Percentiles rank a stretch among this genome's conserved stretches.
Conservation (phyloP, 2,797 vertebrate species). For the Malacoraja senta region DNA sequence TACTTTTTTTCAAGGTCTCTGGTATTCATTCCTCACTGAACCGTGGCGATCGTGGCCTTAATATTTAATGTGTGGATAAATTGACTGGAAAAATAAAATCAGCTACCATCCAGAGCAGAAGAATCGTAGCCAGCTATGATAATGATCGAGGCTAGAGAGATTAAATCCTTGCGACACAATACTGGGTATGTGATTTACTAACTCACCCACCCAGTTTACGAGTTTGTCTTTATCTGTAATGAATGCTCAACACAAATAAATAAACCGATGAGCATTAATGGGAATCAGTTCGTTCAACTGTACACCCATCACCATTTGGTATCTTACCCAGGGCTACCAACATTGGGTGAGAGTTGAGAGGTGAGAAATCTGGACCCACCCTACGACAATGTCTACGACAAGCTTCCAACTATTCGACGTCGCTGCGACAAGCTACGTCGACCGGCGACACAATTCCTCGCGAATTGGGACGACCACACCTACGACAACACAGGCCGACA, state of each 20-base stretch:
- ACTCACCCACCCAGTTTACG: not conserved
- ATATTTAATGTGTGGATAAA: not conserved
- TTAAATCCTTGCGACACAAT: not conserved
- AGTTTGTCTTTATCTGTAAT: not conserved
- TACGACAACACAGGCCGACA: too few relatives aligned
- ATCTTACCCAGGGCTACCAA: conserved; percentile 50
- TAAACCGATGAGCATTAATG: not conserved
- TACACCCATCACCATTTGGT: not conserved
- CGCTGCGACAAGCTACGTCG: too few relatives aligned
- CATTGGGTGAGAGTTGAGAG: too few relatives aligned
- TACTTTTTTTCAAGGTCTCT: not conserved
- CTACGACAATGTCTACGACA: too few relatives aligned
- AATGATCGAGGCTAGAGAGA: not conserved
- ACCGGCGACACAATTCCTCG: too few relatives aligned
- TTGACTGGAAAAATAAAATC: not conserved
- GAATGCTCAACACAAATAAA: not conserved
- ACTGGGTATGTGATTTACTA: not conserved
- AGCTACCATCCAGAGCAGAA: not conserved
- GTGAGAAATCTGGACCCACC: too few relatives aligned
- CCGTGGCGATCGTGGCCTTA: not conserved
- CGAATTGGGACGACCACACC: too few relatives aligned
- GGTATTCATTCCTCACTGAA: not conserved
- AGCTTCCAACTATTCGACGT: too few relatives aligned
- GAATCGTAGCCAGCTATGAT: not conserved
- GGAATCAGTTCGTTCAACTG: not conserved